Evolutionary conservation across 2,888 invertebrate species (phyloP), one percentile per base, ranked within the genome.

Genomic region (Leucophora obtusa): DNA sequence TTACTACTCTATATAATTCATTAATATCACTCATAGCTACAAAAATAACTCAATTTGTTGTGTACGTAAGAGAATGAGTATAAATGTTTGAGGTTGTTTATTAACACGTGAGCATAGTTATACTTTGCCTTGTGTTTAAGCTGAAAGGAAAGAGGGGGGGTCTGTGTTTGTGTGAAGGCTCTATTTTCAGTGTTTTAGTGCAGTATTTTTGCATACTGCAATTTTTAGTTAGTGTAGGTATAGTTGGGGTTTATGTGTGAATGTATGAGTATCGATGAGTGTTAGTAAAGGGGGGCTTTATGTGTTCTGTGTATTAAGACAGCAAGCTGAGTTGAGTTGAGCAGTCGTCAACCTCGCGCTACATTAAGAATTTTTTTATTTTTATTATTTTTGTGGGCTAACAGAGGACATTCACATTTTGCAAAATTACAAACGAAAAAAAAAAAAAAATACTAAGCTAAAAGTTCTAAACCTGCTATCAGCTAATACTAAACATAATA

Each of bases 341-440:
- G 50, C 81, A 81, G 81, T 81, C 81, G 77, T 74, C 87, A 88
- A 87, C 87, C 87, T 88, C 88, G 88, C 86, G 87, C 87, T 84
- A 87, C 85, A 86, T 87, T 85, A 84, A 86, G 85, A n/a, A 5
- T 47, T 47, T 75, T 54, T 75, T 73, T 73, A 2, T 66, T 43
- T 18, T 38, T 38, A 14, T 53, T 54, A 35, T 63, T 68, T 83
- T 86, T 88, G 86, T 89, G 88, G 88, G 87, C 85, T 88, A 89
- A 88, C 88, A 87, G 89, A 89, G 89, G 89, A 89, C 89, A 89
- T 89, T 89, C 89, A 89, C 89, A 89, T 88, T 81, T 81, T 87
- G 80, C 82, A 82, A 82, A 75, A 59, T 28, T 28, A 43, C 21
- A 63, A 69, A 70, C 54, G 14, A 72, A 63, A 73, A 65, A 63